Conservation (phyloP, 1,140 invertebrate species). For the Zaprionus vittiger region DNA sequence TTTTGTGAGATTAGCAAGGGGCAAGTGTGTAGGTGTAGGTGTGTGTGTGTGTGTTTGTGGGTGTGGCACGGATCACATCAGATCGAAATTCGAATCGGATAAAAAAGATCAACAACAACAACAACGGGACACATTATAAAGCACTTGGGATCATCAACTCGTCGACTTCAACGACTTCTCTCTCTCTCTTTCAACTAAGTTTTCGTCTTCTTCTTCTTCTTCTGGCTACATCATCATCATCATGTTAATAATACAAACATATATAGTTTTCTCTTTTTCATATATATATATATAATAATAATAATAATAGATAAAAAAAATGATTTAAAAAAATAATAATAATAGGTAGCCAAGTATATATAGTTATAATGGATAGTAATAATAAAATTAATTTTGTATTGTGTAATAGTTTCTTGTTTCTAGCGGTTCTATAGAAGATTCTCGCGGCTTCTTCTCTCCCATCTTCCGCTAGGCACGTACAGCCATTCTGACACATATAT, state of each 20-base stretch:
- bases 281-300: conserved; percentile 17
- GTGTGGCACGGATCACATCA: neutral
- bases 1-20: conserved; percentile 18
- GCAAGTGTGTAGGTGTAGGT: conserved; percentile 36
- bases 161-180: neutral
- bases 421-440: conserved; percentile 1
- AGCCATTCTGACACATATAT: conserved; percentile 5
- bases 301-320: conserved; percentile 22
- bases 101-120: conserved; percentile 8
- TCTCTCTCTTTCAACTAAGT: neutral
- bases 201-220: too few species aligned
- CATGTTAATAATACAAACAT: conserved; percentile 25
- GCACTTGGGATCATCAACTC: neutral
- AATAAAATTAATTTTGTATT: conserved; percentile 21
- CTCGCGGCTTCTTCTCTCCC: neutral
- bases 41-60: conserved; percentile 20
- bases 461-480: conserved; percentile 7
- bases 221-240: conserved; percentile 1
- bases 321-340: conserved; percentile 26
- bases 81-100: conserved; percentile 1
- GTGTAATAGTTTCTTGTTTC: conserved; percentile 27
- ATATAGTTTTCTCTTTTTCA: conserved; percentile 2
- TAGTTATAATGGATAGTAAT: conserved; percentile 11
- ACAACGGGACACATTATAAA: conserved; percentile 1
- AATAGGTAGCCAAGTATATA: conserved; percentile 26